Percentiles rank a stretch among this genome's conserved stretches.
Evolutionary conservation across 2,113 vertebrate genomes (phyloP).

Genomic region (Gopherus evgoodei): DNA sequence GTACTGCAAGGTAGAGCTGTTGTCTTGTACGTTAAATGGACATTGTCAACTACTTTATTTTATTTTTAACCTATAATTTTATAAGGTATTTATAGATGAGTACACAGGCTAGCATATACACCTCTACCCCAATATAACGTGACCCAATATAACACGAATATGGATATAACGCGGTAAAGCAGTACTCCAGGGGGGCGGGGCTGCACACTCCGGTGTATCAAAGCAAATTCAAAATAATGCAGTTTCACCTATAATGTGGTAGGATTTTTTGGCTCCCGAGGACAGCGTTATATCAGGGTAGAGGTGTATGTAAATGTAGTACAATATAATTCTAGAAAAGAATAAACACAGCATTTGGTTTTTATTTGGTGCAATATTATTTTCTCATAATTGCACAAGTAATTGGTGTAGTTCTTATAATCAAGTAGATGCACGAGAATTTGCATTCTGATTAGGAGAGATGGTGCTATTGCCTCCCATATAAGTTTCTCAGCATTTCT

Average conservation of each 20-base stretch:
- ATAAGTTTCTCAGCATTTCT: background rate
- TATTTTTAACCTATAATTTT: background rate
- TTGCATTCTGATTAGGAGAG: background rate
- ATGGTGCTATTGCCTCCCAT: background rate
- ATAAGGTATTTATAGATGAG: background rate
- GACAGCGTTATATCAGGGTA: too few species aligned
- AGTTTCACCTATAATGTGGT: too few species aligned
- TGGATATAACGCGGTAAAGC: too few species aligned
- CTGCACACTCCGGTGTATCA: too few species aligned
- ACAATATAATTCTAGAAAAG: background rate
- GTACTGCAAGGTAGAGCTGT: background rate
- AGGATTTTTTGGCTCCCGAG: too few species aligned
- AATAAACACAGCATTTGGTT: background rate
- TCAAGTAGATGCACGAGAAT: background rate
- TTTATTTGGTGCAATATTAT: background rate
- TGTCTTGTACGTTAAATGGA: background rate
- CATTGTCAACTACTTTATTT: background rate
- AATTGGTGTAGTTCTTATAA: background rate
- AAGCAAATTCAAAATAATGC: too few species aligned
- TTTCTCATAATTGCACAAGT: background rate
- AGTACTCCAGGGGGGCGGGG: too few species aligned
- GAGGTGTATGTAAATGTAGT: background rate
- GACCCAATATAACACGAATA: too few species aligned
- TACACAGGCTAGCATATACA: background rate
- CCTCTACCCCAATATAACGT: too few species aligned